Conservation (phyloP, 1,140 invertebrate species). For the Bombus balteatus region DNA sequence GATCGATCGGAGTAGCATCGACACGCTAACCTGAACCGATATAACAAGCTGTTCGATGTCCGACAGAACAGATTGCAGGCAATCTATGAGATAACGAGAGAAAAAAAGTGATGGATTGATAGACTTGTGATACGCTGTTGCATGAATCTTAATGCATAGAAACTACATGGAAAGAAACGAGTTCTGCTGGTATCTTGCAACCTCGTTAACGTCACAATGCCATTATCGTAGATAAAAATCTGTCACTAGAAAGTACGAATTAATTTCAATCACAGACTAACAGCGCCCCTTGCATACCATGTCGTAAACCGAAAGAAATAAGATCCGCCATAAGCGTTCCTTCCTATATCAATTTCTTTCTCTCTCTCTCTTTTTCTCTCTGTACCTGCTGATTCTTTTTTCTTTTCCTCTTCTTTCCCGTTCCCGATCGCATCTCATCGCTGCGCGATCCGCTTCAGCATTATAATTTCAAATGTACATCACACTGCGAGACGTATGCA, state of each 20-base stretch:
- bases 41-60: too few relatives aligned
- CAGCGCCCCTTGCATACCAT: not conserved
- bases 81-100: too few relatives aligned
- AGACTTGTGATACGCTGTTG: too few relatives aligned
- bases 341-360: constrained; percentile 13
- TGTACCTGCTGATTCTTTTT: too few relatives aligned
- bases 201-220: constrained; percentile 6
- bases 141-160: too few relatives aligned
- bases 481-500: not conserved
- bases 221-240: constrained; percentile 42
- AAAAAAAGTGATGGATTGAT: too few relatives aligned
- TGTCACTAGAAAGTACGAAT: constrained; percentile 23
- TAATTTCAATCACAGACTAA: constrained; percentile 31
- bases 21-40: too few relatives aligned
- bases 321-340: not conserved
- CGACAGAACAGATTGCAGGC: too few relatives aligned
- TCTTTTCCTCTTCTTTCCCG: not conserved
- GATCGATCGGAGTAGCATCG: too few relatives aligned
- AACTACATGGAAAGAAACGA: not conserved
- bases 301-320: constrained; percentile 3
- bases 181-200: not conserved
- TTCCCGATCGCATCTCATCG: not conserved
- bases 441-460: not conserved
- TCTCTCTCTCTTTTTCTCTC: not conserved
- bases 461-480: constrained; percentile 34